Evolutionary conservation across 2,888 invertebrate genomes (phyloP).

Genomic region (Rambutsinella grinnellia): DNA sequence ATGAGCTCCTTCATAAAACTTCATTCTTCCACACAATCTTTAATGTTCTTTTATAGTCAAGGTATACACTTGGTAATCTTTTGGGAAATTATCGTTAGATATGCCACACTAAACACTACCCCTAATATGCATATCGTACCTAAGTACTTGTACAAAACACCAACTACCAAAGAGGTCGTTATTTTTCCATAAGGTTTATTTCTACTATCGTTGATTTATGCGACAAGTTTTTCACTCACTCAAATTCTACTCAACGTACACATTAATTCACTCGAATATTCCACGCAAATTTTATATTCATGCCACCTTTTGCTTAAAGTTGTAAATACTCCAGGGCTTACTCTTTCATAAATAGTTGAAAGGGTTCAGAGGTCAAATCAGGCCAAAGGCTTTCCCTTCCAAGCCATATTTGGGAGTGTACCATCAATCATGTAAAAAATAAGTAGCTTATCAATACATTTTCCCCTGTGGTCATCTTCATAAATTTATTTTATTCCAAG

Average conservation of each 20-base stretch:
- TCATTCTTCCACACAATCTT: neutral
- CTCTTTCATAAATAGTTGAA: no score
- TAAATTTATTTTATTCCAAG: constrained; percentile 4
- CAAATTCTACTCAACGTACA: neutral
- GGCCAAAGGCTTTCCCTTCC: constrained; percentile 5
- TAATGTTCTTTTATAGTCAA: neutral
- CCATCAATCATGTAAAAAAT: neutral
- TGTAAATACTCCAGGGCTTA: no score
- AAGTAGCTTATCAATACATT: neutral
- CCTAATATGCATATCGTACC: neutral
- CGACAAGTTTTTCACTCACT: constrained; percentile 39
- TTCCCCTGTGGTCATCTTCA: neutral
- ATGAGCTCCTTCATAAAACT: neutral
- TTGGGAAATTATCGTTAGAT: constrained; percentile 32
- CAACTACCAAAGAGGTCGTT: constrained; percentile 23
- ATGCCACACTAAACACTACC: neutral
- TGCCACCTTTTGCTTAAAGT: no score
- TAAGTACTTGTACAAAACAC: neutral
- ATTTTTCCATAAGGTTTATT: constrained; percentile 47
- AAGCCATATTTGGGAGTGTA: neutral
- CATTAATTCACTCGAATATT: constrained; percentile 16
- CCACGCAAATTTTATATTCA: no score
- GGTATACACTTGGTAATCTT: constrained; percentile 26
- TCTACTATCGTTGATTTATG: constrained; percentile 44
- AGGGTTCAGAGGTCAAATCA: neutral